phyloP scores from a whole-genome alignment of 2,113 vertebrate genomes.

The Elachura formosa region DNA sequence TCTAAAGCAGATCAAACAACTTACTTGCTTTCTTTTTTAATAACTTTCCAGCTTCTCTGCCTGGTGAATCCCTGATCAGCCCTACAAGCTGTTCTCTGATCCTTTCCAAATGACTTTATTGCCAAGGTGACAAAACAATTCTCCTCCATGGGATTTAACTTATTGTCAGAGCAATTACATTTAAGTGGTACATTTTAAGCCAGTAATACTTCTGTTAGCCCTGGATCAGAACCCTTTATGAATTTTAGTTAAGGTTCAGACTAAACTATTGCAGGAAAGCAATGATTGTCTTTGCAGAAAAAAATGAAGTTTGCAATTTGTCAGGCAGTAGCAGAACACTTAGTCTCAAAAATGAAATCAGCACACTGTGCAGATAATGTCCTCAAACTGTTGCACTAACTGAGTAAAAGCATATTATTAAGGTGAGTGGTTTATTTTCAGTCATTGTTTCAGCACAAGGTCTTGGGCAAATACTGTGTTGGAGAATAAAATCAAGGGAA shows the following conservation, averaged over 20 bases:
- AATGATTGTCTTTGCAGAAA: background rate
- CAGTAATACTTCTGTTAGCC: background rate
- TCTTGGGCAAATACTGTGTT: background rate
- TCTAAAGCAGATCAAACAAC: conserved; percentile 26
- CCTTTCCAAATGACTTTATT: conserved; percentile 33
- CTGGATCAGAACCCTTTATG: background rate
- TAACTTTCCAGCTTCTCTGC: background rate
- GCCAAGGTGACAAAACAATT: conserved; percentile 38
- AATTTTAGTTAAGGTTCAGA: background rate
- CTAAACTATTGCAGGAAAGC: background rate
- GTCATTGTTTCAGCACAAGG: background rate
- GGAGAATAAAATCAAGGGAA: background rate
- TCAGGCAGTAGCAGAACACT: background rate
- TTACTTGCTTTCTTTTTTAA: background rate
- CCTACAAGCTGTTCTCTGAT: conserved; percentile 29
- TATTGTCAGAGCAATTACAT: background rate
- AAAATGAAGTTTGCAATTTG: conserved; percentile 7
- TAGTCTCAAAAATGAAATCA: background rate
- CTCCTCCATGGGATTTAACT: background rate
- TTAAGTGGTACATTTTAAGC: conserved; percentile 13
- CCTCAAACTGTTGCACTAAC: background rate
- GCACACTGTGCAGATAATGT: background rate
- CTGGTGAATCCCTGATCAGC: conserved; percentile 15
- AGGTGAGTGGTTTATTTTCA: background rate
- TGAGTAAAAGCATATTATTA: background rate